Evolutionary conservation across 2,888 invertebrate genomes (phyloP).

Genomic region (Trileptium ribeirensis): DNA sequence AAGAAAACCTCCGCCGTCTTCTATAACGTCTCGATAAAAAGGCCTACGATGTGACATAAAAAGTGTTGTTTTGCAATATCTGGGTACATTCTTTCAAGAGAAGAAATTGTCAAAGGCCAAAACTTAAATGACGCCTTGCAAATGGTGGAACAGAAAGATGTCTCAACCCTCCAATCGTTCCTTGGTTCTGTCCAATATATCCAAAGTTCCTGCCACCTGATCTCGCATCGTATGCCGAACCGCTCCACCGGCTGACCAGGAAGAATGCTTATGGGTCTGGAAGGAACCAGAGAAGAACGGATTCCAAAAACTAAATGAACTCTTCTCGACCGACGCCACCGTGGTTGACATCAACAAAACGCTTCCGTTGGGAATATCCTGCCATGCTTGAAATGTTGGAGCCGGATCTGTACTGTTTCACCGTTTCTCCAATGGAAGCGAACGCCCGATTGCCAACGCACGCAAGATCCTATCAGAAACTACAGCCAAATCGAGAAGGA

Average conservation of each 20-base stretch:
- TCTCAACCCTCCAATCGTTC: neutral
- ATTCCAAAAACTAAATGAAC: neutral
- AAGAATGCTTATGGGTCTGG: neutral
- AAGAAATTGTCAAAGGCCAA: conserved; percentile 22
- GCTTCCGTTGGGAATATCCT: neutral
- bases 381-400: conserved; percentile 21
- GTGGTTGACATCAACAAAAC: neutral
- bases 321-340: neutral
- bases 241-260: neutral
- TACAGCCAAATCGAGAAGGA: too few species aligned
- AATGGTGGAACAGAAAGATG: conserved; percentile 10
- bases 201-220: neutral
- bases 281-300: neutral
- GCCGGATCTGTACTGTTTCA: conserved; percentile 28
- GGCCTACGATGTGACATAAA: conserved; percentile 24
- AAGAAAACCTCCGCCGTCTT: neutral
- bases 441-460: conserved; percentile 36
- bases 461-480: conserved; percentile 33
- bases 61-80: conserved; percentile 22
- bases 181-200: conserved; percentile 6
- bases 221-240: neutral
- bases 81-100: conserved; percentile 16
- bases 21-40: conserved; percentile 4
- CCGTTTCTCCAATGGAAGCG: conserved; percentile 25
- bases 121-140: conserved; percentile 27